Conservation (phyloP, 2,888 invertebrate genomes). For the Trilocha varians region DNA sequence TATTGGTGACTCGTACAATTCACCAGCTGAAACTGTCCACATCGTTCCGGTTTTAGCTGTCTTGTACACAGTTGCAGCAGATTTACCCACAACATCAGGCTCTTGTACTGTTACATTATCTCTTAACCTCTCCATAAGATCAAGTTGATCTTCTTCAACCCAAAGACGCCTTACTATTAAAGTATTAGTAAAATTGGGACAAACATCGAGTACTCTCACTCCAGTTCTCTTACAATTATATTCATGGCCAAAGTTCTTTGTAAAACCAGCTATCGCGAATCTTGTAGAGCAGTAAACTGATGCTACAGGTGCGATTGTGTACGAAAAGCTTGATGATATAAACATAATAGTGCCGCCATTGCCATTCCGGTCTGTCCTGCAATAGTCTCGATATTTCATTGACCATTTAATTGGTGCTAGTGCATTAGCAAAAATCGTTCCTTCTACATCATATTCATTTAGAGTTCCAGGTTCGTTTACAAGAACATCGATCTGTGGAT, state of each 20-base stretch:
- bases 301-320: slow-evolving; percentile 47
- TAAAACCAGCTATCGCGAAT: slow-evolving; percentile 57
- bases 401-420: slow-evolving; percentile 30
- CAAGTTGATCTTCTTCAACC: background rate
- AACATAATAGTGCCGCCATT: slow-evolving; percentile 75
- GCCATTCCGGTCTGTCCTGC: slow-evolving; percentile 62
- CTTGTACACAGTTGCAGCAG: background rate
- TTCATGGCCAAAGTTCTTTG: slow-evolving; percentile 41
- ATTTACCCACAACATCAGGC: background rate
- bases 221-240: slow-evolving; percentile 42
- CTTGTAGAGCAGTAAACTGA: slow-evolving; percentile 73
- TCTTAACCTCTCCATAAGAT: background rate
- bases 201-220: slow-evolving; percentile 49
- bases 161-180: background rate
- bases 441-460: slow-evolving; percentile 10
- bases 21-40: too few species aligned
- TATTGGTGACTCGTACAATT: too few species aligned
- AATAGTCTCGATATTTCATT: slow-evolving; percentile 58
- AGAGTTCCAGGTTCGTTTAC: slow-evolving; percentile 45
- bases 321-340: slow-evolving; percentile 69
- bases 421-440: slow-evolving; percentile 26
- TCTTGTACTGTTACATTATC: background rate
- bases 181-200: slow-evolving; percentile 47
- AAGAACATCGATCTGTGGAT: slow-evolving; percentile 37
- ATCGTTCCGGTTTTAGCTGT: background rate